These are phyloP conservation scores for Callimorpha dominula DNA, from an alignment of 2,888 invertebrate genomes.

Conservation along the genomic window DNA sequence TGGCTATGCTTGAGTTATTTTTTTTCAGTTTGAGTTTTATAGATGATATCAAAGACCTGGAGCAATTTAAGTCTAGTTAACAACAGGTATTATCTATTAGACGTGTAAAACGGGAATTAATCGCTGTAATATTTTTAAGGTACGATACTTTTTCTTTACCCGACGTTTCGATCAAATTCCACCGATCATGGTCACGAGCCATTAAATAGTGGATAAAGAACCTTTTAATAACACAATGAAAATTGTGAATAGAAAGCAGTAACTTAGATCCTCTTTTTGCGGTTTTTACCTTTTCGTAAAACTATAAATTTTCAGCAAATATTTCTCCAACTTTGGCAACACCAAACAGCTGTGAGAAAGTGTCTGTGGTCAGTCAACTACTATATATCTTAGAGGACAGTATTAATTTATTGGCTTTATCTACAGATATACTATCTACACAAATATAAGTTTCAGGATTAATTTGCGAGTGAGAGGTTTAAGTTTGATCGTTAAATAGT, in stretches of 20 bases:
- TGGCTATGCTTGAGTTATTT: background rate
- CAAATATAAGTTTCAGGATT: constrained; percentile 47
- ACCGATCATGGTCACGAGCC: background rate
- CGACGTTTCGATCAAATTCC: background rate
- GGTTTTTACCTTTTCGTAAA: background rate
- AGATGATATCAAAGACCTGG: background rate
- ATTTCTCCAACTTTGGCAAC: constrained; percentile 14
- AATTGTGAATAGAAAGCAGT: too few species aligned
- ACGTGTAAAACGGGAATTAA: background rate
- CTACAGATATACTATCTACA: constrained; percentile 30
- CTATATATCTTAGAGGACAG: constrained; percentile 51
- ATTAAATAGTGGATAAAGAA: background rate
- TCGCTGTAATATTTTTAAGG: background rate
- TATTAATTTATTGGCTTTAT: constrained; percentile 54
- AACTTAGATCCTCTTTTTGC: too few species aligned
- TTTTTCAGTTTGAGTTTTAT: background rate
- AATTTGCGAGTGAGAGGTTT: constrained; percentile 41
- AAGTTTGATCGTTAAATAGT: constrained; percentile 41
- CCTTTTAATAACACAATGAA: background rate
- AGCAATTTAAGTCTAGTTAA: background rate
- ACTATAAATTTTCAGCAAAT: constrained; percentile 10
- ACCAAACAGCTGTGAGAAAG: constrained; percentile 30
- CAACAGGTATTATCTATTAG: background rate
- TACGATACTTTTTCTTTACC: background rate
- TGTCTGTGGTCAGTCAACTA: constrained; percentile 38